Percentiles rank a stretch among this genome's conserved stretches.
These are phyloP conservation scores for Oceanites oceanicus DNA, from an alignment of 2,113 vertebrate genomes.

Conservation along the genomic window DNA sequence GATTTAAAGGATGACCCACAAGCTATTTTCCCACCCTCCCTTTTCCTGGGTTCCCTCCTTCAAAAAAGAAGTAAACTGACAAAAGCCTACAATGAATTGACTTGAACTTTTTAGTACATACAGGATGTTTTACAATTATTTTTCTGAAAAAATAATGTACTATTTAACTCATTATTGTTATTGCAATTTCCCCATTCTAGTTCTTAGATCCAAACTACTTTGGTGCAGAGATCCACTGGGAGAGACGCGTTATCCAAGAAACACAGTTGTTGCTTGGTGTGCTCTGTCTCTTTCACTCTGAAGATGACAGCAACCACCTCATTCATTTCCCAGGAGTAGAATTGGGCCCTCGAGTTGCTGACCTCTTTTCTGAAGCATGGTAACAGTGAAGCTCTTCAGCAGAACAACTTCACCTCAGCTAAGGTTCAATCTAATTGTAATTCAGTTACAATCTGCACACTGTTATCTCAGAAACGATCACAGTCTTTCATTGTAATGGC, in stretches of 20 bases:
- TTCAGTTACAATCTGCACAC: neutral
- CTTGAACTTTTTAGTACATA: neutral
- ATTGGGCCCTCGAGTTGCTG: neutral
- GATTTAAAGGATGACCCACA: neutral
- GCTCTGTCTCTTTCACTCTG: neutral
- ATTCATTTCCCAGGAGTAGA: neutral
- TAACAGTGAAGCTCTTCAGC: neutral
- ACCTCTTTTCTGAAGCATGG: neutral
- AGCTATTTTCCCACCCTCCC: neutral
- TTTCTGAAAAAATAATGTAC: neutral
- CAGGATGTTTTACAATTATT: neutral
- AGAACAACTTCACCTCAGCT: constrained; percentile 10
- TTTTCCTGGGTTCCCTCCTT: neutral
- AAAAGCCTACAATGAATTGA: neutral
- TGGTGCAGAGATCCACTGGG: neutral
- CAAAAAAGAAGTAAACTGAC: neutral
- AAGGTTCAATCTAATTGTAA: neutral
- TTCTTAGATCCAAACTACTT: neutral
- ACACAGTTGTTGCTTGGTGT: neutral
- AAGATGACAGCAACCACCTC: neutral
- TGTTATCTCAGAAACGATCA: constrained; percentile 19
- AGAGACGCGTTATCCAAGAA: neutral
- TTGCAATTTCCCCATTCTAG: neutral
- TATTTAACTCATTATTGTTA: neutral
- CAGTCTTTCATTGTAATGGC: constrained; percentile 15